Conservation (phyloP, 1,140 invertebrate species). For the Drosophila navojoa region DNA sequence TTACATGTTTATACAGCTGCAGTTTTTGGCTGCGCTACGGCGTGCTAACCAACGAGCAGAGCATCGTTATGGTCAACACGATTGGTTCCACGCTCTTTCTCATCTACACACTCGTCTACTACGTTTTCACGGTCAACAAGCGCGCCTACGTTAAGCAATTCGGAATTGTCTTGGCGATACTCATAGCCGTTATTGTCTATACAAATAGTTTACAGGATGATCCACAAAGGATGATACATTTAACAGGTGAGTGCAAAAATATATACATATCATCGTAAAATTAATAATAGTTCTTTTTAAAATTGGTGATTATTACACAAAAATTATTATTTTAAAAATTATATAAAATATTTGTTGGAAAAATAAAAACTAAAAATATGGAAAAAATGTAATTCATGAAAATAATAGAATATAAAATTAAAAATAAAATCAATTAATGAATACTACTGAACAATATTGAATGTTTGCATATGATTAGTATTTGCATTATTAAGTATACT, state of each 20-base stretch:
- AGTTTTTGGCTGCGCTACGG: conserved; percentile 89
- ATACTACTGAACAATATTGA: no score
- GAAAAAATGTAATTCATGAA: no score
- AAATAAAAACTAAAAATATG: no score
- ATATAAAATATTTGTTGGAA: no score
- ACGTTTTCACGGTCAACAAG: conserved; percentile 85
- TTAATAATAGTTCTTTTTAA: no score
- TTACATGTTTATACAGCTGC: conserved; percentile 64
- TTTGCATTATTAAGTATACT: background rate
- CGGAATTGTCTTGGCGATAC: conserved; percentile 54
- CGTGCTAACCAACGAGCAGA: conserved; percentile 87
- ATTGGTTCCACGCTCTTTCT: conserved; percentile 87
- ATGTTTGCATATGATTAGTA: no score
- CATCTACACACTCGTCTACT: conserved; percentile 86
- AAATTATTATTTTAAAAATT: no score
- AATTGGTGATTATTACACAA: no score
- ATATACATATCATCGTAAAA: no score
- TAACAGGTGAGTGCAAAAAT: conserved; percentile 59
- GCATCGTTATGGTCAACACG: conserved; percentile 87
- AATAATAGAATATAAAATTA: background rate
- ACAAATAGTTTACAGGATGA: conserved; percentile 61
- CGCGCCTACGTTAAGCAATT: conserved; percentile 73
- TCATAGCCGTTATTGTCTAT: conserved; percentile 62
- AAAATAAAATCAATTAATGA: background rate
- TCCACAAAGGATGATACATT: conserved; percentile 57